A percentile compares a stretch with the other conserved stretches of the same genome.
phyloP scores from a whole-genome alignment of 1,140 invertebrate genomes.

The Heliothis subflexa region DNA sequence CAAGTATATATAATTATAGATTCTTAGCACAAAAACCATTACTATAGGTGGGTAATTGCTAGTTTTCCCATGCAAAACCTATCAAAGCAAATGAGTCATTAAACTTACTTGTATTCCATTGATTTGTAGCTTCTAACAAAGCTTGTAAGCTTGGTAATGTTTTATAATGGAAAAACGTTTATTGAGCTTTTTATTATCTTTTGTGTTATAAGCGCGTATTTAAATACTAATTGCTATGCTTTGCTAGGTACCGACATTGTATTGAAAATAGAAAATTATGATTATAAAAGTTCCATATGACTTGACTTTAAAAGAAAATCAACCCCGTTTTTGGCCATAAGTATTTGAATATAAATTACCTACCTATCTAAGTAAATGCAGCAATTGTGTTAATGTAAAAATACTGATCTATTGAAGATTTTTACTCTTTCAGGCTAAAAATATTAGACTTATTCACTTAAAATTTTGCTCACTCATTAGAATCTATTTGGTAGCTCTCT shows the following conservation, averaged over 20 bases:
- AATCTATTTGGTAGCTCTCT: too few species aligned
- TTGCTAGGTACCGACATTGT: not conserved
- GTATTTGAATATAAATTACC: too few species aligned
- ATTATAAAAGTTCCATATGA: not conserved
- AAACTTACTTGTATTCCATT: not conserved
- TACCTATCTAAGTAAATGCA: too few species aligned
- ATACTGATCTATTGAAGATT: too few species aligned
- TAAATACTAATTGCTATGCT: not conserved
- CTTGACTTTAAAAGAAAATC: too few species aligned
- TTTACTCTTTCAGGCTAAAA: too few species aligned
- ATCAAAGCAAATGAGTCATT: conserved; percentile 1
- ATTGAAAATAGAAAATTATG: not conserved
- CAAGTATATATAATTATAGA: not conserved
- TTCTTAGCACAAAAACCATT: too few species aligned
- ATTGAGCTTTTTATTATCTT: conserved; percentile 22
- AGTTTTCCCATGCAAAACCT: conserved; percentile 17
- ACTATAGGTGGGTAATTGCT: not conserved
- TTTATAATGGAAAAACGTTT: not conserved
- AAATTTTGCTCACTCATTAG: too few species aligned
- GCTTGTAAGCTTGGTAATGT: not conserved
- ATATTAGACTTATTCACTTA: too few species aligned
- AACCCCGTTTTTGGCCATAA: too few species aligned
- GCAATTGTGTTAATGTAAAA: too few species aligned
- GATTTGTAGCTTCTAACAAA: not conserved
- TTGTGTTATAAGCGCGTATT: not conserved